Evolutionary conservation across 2,113 vertebrate species (phyloP), one percentile per base, ranked within the genome.

Genomic region (Vulpes vulpes): DNA sequence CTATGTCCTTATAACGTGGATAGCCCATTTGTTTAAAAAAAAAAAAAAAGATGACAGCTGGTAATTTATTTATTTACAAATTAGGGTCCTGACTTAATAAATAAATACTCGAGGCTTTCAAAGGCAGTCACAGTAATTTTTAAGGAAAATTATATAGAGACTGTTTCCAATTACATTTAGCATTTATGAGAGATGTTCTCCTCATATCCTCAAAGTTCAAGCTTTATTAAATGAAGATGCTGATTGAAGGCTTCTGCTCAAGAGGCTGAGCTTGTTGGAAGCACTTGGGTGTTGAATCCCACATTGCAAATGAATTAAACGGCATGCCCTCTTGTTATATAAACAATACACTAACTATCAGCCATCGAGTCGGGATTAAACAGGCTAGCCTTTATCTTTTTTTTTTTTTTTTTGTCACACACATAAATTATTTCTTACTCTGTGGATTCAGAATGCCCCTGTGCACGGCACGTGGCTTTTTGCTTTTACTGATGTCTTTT

Each of bases 51-150:
- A 32, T 73, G 65, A 16, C 32, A 60, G 11, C 53, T 78, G 82
- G 19, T 71, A 84, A 73, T 93, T 94, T 32, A 15, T 76, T 94
- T 95, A 91, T 69, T 83, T 93, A 91, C 53, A 97, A 95, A 96
- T 88, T 81, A n/a, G 53, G 30, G 16, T 90, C 69, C 57, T 92
- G 74, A 81, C 82, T 86, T 78, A 94, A 82, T 94, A 93, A 89
- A 78, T 81, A 96, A 91, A 88, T 89, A 92, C 67, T 69, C 74
- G 81, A 86, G 78, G 20, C 55, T 94, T 95, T 95, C 62, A 94
- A 81, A 88, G 84, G 19, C 2, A 95, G 91, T 59, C 38, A 38
- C 19, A 57, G 43, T 64, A 22, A 86, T 90, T 91, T 97, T 91
- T 16, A 38, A 93, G 94, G 22, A 85, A 83, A 95, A 90, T 83